A percentile compares a stretch with the other conserved stretches of the same genome.
phyloP scores from a whole-genome alignment of 2,797 vertebrate genomes.

The Darevskia nairensis region DNA sequence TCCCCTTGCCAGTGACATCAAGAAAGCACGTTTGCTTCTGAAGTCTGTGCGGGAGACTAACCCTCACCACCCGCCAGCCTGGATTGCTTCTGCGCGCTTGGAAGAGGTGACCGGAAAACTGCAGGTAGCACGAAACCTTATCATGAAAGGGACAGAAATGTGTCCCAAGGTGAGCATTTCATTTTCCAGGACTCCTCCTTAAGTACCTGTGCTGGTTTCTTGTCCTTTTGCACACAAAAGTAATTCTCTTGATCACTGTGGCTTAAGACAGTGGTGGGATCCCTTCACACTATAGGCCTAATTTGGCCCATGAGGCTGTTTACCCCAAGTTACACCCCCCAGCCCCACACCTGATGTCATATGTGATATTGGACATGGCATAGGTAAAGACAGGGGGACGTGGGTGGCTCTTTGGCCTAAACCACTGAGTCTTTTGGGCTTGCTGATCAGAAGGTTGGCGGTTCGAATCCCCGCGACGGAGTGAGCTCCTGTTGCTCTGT shows the following conservation, averaged over 20 bases:
- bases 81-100: conserved; percentile 96
- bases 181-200: neutral
- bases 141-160: conserved; percentile 99
- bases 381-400: too few species aligned
- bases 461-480: too few species aligned
- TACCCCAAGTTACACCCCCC: too few species aligned
- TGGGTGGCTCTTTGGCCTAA: too few species aligned
- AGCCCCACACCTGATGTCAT: too few species aligned
- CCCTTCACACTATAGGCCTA: too few species aligned
- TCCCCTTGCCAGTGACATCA: conserved; percentile 88
- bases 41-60: conserved; percentile 98
- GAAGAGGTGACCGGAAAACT: conserved; percentile 98
- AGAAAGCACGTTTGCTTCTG: conserved; percentile 94
- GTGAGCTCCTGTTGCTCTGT: too few species aligned
- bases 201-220: neutral
- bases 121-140: conserved; percentile 96
- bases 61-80: conserved; percentile 96
- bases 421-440: too few species aligned
- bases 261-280: too few species aligned
- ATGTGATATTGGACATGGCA: too few species aligned
- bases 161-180: conserved; percentile 90
- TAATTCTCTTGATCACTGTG: neutral
- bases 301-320: too few species aligned
- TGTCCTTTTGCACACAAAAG: neutral
- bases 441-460: too few species aligned